Evolutionary conservation across 2,797 vertebrate genomes (phyloP).

Genomic region (Eutrigla gurnardus): DNA sequence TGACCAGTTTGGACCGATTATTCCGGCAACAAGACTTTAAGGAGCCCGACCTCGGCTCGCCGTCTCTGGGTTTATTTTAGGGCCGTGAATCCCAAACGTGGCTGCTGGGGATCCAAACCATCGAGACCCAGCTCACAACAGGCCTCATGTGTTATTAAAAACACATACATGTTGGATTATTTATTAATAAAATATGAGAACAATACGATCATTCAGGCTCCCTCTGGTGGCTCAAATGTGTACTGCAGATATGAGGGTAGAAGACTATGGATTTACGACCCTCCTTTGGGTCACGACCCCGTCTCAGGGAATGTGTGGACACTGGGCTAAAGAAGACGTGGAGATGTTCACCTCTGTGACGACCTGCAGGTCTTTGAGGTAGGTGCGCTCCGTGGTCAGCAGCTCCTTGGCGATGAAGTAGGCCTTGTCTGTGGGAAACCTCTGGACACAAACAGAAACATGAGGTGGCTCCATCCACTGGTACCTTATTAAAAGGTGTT

Average conservation of each 20-base stretch:
- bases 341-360: conserved; percentile 88
- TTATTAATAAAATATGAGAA: too few species aligned
- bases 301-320: conserved; percentile 18
- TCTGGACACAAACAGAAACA: conserved; percentile 83
- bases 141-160: too few species aligned
- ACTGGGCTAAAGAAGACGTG: not conserved
- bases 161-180: too few species aligned
- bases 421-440: conserved; percentile 94
- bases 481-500: not conserved
- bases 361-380: conserved; percentile 97
- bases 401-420: conserved; percentile 98
- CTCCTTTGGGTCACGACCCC: too few species aligned
- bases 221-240: too few species aligned
- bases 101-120: too few species aligned
- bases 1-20: conserved; percentile 16
- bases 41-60: not conserved
- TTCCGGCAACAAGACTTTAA: not conserved
- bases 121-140: too few species aligned
- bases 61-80: not conserved
- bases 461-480: not conserved
- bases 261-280: too few species aligned
- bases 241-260: too few species aligned
- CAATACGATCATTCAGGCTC: too few species aligned
- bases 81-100: too few species aligned
- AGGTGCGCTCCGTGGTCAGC: conserved; percentile 94